Percentiles rank a stretch among this genome's conserved stretches.
Evolutionary conservation across 1,140 invertebrate species (phyloP).

Genomic region (Drosophila ohnishii): DNA sequence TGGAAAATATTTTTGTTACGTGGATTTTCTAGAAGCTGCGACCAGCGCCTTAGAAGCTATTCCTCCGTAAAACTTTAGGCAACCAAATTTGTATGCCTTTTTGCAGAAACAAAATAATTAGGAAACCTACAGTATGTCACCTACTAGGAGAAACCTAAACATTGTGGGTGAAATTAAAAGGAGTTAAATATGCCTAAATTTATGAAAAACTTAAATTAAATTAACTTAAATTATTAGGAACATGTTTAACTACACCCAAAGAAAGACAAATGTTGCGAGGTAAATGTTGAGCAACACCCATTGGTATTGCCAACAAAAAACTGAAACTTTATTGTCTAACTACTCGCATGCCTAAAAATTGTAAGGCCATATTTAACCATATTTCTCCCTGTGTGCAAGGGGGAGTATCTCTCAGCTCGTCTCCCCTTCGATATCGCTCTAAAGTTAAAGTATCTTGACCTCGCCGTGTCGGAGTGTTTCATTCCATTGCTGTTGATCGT

Average conservation of each 20-base stretch:
- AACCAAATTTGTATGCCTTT: too few species aligned
- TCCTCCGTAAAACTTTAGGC: neutral
- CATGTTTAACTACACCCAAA: neutral
- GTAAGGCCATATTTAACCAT: neutral
- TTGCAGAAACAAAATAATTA: neutral
- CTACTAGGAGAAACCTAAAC: neutral
- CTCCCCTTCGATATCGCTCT: slow-evolving; percentile 16
- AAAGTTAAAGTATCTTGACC: slow-evolving; percentile 64
- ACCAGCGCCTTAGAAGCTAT: neutral
- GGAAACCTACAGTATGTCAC: neutral
- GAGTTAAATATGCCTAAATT: neutral
- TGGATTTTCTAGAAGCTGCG: neutral
- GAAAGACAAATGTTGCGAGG: neutral
- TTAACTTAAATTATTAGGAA: neutral
- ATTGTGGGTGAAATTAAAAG: neutral
- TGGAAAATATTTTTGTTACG: neutral
- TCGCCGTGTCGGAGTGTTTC: slow-evolving; percentile 44
- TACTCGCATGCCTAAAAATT: neutral
- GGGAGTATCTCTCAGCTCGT: slow-evolving; percentile 29
- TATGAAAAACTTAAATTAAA: neutral
- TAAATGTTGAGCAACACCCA: neutral
- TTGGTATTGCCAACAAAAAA: neutral
- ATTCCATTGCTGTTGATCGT: slow-evolving; percentile 38
- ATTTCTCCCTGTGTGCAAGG: slow-evolving; percentile 5
- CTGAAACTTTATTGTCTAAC: neutral